Conservation (phyloP, 2,797 vertebrate genomes). For the Pempheris klunzingeri region DNA sequence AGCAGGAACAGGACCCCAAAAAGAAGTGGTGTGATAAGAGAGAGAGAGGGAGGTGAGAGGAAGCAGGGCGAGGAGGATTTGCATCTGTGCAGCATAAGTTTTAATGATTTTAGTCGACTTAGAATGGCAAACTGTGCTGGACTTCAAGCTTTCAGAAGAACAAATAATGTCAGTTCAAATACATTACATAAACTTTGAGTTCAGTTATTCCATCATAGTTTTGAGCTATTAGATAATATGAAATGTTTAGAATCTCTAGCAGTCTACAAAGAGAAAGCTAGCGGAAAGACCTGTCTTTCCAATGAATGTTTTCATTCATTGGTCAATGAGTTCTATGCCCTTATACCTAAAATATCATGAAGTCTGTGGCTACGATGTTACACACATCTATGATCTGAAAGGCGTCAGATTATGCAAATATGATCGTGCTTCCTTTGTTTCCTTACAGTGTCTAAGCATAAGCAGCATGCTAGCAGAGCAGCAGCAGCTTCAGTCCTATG, state of each 20-base stretch:
- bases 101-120: conserved; percentile 16
- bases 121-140: conserved; percentile 7
- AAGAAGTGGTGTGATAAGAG: conserved; percentile 51
- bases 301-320: too few species aligned
- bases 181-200: not conserved
- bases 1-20: conserved; percentile 60
- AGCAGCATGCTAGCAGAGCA: not conserved
- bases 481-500: not conserved
- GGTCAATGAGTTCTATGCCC: not conserved
- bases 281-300: not conserved
- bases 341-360: not conserved
- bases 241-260: conserved; percentile 12
- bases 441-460: not conserved
- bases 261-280: not conserved
- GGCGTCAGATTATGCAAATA: not conserved
- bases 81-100: conserved; percentile 27
- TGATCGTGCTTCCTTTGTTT: too few species aligned
- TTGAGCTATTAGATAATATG: conserved; percentile 3
- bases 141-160: conserved; percentile 15
- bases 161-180: conserved; percentile 17
- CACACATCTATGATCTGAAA: not conserved
- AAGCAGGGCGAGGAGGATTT: conserved; percentile 19
- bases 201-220: conserved; percentile 9
- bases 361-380: not conserved
- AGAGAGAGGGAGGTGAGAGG: conserved; percentile 19